A percentile compares a stretch with the other conserved stretches of the same genome.
Conservation (phyloP, 2,797 vertebrate species). For the Denticeps clupeoides region DNA sequence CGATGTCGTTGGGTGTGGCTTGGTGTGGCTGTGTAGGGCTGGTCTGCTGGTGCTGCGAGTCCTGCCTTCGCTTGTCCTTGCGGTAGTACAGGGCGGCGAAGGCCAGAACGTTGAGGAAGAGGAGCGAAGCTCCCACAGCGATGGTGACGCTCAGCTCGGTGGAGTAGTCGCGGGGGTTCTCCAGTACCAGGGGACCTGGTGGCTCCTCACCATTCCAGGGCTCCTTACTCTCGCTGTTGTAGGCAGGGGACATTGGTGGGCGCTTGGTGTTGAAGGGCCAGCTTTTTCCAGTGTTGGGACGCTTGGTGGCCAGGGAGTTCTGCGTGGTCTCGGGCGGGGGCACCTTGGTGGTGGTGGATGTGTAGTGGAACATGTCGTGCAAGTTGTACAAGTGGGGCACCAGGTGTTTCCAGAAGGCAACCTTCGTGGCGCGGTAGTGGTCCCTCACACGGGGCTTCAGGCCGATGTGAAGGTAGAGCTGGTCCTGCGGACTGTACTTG, state of each 20-base stretch:
- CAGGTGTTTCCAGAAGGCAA: conserved; percentile 98
- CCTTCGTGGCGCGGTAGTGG: conserved; percentile 97
- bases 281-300: conserved; percentile 70
- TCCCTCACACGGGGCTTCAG: conserved; percentile 93
- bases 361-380: conserved; percentile 98
- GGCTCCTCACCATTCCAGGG: conserved; percentile 79
- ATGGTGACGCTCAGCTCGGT: conserved; percentile 97
- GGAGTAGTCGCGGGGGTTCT: conserved; percentile 93
- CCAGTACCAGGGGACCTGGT: conserved; percentile 73
- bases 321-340: conserved; percentile 87
- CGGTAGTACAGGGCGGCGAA: conserved; percentile 96
- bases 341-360: conserved; percentile 96
- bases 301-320: conserved; percentile 85
- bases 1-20: conserved; percentile 67
- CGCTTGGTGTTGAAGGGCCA: conserved; percentile 88
- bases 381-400: conserved; percentile 97
- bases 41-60: conserved; percentile 76
- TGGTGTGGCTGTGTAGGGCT: conserved; percentile 81
- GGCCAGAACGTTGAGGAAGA: conserved; percentile 93
- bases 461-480: conserved; percentile 93
- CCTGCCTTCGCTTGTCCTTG: conserved; percentile 93
- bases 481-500: conserved; percentile 95
- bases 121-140: conserved; percentile 87
- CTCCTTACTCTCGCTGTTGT: conserved; percentile 82
- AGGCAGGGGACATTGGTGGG: conserved; percentile 85